A percentile compares a stretch with the other conserved stretches of the same genome.
Evolutionary conservation across 1,140 invertebrate genomes (phyloP).

Genomic region (Aphelinus atriplicis): DNA sequence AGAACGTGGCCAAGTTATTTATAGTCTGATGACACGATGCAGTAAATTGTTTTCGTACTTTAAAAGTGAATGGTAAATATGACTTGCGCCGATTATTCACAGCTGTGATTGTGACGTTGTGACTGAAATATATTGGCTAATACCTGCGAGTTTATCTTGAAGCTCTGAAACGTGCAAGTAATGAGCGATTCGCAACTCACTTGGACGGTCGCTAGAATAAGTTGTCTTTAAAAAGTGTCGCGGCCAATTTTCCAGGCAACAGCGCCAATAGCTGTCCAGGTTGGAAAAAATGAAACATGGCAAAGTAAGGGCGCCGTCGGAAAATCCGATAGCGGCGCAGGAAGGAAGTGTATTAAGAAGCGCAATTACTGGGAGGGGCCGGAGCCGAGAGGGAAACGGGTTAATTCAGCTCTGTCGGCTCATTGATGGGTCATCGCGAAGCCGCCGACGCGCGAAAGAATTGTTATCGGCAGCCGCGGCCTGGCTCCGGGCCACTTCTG

Average conservation of each 20-base stretch:
- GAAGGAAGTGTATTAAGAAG: neutral
- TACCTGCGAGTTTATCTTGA: no score
- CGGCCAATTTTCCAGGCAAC: neutral
- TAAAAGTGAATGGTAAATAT: no score
- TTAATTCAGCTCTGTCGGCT: slow-evolving; percentile 34
- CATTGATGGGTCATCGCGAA: slow-evolving; percentile 34
- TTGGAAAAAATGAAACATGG: neutral
- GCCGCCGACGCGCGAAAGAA: slow-evolving; percentile 36
- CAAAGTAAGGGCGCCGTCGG: neutral
- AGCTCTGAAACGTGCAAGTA: no score
- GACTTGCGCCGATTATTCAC: no score
- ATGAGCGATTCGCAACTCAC: no score
- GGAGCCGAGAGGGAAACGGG: neutral
- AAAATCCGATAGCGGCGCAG: neutral
- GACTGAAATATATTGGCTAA: no score
- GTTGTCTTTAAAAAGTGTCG: neutral
- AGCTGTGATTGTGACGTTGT: no score
- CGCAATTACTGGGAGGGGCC: slow-evolving; percentile 12
- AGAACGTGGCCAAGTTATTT: no score
- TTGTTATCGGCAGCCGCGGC: slow-evolving; percentile 21
- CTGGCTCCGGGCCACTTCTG: neutral
- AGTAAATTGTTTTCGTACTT: no score
- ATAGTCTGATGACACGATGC: no score
- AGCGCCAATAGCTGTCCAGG: neutral
- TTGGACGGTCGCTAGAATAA: no score